Evolutionary conservation across 2,113 vertebrate genomes (phyloP), one percentile per base, ranked within the genome.

Genomic region (Sitta europaea): DNA sequence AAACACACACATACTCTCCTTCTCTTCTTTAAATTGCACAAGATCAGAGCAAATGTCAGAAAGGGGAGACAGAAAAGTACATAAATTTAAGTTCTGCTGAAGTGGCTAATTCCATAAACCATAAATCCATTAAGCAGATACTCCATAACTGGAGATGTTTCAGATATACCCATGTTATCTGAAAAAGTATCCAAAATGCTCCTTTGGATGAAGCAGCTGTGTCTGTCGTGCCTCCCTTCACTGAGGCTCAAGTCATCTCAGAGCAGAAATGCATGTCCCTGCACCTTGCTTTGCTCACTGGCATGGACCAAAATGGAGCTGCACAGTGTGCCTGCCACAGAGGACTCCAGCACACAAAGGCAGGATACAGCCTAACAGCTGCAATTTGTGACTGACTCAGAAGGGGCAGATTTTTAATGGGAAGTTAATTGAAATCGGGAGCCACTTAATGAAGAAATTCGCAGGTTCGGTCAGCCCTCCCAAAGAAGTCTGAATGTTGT

Each of bases 141-240:
- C 10, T 89, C 45, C 43, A 10, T 73, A 84, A 38, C 29, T 66
- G 57, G 51, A 67, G 24, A 38, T 67, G 36, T n/a, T 90, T 31
- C 51, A 75, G 33, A 3, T 84, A 33, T 5, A 43, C 43, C 51
- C 10, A 0, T 29, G 21, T 85, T 85, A 35, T 2, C 50, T 85
- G 48, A 53, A 53, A 36, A 31, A 70, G 12, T 48, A 40, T 61
- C 53, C 24, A 15, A 0, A 0, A 0, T 62, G 28, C 25, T 31
- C 18, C 17, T 91, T 70, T 11, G 19, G 68, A 43, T 20, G 7
- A 27, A 84, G 38, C 35, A 63, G 36, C n/a, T 1, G 1, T 25
- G 35, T n/a, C 40, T 40, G 40, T 31, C 0, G 0, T 58, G 22
- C 11, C 7, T 74, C 48, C 36, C 10, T 43, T 79, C 9, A 5